Base-by-base conservation (phyloP, 2,797 vertebrate species). In the Gila robusta region DNA sequence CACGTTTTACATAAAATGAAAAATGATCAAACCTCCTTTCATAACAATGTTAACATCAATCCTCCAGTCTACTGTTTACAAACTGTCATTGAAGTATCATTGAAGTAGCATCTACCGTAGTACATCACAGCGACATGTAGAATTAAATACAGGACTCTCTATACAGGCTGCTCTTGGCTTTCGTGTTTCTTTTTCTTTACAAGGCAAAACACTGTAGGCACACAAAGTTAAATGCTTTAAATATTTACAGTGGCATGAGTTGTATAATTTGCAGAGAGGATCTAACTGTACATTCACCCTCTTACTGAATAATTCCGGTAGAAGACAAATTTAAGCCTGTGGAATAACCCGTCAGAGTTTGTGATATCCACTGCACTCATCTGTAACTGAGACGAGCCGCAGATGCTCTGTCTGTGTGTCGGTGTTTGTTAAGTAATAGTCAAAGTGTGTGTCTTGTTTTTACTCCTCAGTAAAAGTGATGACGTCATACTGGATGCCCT, bases 401-500 rank as follows among this genome's bases (percentile, higher is more conserved):
- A 77, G 19, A 52, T 77, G 39, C 14, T 44, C 41, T 26, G 17
- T 73, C 2, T 73, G 23, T 62, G 47, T 81, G 23, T 72, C 39
- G 16, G n/a, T 71, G 12, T 32, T 32, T 37, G 66, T 69, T 69
- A 69, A 54, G 12, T 54, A 35, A 54, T 52, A n/a, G 23, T n/a
- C 12, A 64, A 64, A 64, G 59, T 39, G 32, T 41, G 19, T 84
- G 35, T 82, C 19, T 81, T 35, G 35, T 47, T 28, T 69, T 89
- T 95, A 96, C 83, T 95, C 95, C 1, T 97, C 97, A 0, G 95
- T 92, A 92, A 99, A 95, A 1, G 98, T 96, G 88, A 99, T 98
- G 92, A 99, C 97, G 0, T 99, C 98, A 3, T 98, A 99, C 83
- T 97, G 97, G 92, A 99, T 96, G 82, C 96, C 97, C 66, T 97